These are phyloP conservation scores for Azorinus chamasolen DNA, from an alignment of 2,888 invertebrate genomes.

Conservation along the genomic window DNA sequence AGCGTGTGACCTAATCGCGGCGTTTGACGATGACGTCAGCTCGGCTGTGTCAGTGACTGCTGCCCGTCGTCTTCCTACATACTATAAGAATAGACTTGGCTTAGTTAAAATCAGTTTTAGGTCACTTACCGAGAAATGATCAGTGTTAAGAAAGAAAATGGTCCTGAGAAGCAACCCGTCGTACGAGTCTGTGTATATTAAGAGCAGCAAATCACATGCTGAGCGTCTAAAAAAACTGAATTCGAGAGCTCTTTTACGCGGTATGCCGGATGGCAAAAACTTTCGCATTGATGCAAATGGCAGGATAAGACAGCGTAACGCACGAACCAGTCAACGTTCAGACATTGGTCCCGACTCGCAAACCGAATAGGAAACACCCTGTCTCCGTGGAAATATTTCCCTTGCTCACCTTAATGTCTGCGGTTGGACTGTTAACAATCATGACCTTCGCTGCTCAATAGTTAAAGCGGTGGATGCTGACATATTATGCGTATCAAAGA, in stretches of 20 bases:
- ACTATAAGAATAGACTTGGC: not conserved
- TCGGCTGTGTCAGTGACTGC: not conserved
- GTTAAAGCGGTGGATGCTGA: conserved; percentile 27
- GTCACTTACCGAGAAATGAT: conserved; percentile 15
- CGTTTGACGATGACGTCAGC: conserved; percentile 11
- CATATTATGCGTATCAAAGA: conserved; percentile 34
- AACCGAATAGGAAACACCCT: conserved; percentile 8
- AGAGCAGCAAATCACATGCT: conserved; percentile 29
- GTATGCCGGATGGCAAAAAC: conserved; percentile 28
- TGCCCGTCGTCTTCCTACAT: not conserved
- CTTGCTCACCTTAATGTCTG: conserved; percentile 53
- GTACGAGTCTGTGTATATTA: conserved; percentile 19
- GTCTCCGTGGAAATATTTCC: conserved; percentile 7
- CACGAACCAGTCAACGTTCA: not conserved
- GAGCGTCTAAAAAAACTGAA: conserved; percentile 41
- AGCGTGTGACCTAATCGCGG: not conserved
- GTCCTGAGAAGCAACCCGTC: not conserved
- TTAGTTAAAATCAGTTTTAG: conserved; percentile 37
- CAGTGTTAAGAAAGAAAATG: conserved; percentile 29
- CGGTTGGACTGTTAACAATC: conserved; percentile 45
- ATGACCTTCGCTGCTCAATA: conserved; percentile 15
- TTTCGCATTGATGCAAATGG: conserved; percentile 31
- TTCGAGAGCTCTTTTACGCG: conserved; percentile 33
- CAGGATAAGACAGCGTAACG: conserved; percentile 16
- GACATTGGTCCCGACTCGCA: not conserved